These are phyloP conservation scores for Artemia sinica DNA, from an alignment of 2,888 invertebrate genomes.

Conservation along the genomic window DNA sequence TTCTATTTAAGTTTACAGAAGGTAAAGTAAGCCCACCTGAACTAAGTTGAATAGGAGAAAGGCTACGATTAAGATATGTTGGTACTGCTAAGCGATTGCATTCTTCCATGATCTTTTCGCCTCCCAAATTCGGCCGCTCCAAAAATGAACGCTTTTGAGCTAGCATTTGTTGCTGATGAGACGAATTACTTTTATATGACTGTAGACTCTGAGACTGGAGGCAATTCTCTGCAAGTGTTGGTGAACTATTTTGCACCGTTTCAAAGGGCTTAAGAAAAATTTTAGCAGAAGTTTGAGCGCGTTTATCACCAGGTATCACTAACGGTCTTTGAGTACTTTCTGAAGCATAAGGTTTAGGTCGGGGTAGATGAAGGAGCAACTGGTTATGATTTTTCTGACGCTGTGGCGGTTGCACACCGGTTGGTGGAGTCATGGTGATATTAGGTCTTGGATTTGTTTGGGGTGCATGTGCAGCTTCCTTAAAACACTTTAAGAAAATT, in stretches of 20 bases:
- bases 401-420: neutral
- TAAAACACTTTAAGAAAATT: slow-evolving; percentile 51
- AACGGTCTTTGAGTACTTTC: neutral
- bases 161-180: slow-evolving; percentile 32
- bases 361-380: slow-evolving; percentile 27
- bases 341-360: slow-evolving; percentile 27
- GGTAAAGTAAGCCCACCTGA: neutral
- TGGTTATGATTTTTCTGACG: slow-evolving; percentile 11
- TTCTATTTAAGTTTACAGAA: slow-evolving; percentile 27
- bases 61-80: neutral
- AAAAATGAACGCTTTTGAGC: slow-evolving; percentile 9
- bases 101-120: neutral
- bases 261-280: neutral
- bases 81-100: neutral
- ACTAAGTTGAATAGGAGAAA: slow-evolving; percentile 7
- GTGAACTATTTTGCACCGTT: too few relatives aligned
- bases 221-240: too few relatives aligned
- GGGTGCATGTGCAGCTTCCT: slow-evolving; percentile 75
- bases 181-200: slow-evolving; percentile 30
- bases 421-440: slow-evolving; percentile 16
- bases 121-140: neutral
- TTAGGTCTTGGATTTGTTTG: slow-evolving; percentile 53
- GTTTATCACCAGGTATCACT: neutral
- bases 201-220: slow-evolving; percentile 32
- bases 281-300: slow-evolving; percentile 1